Percentiles rank a stretch among this genome's conserved stretches.
Evolutionary conservation across 2,113 vertebrate genomes (phyloP).

Genomic region (Phycodurus eques): DNA sequence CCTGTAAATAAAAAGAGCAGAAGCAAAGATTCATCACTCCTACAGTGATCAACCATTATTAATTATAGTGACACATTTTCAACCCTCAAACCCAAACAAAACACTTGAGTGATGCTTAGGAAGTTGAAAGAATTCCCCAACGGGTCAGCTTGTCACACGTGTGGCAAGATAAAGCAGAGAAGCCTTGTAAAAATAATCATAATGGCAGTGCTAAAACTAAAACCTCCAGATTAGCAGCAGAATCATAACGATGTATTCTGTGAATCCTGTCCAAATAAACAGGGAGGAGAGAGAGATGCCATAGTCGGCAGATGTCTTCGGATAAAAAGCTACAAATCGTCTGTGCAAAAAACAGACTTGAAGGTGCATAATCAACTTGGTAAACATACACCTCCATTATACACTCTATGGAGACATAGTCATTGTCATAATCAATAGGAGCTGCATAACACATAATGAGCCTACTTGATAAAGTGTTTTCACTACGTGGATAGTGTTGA

Average conservation of each 20-base stretch:
- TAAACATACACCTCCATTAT: background rate
- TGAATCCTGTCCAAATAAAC: conserved; percentile 75
- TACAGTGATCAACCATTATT: conserved; percentile 29
- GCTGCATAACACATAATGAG: conserved; percentile 24
- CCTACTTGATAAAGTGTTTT: conserved; percentile 45
- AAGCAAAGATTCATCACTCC: conserved; percentile 38
- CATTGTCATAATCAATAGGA: background rate
- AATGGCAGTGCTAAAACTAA: conserved; percentile 33
- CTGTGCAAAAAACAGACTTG: conserved; percentile 4
- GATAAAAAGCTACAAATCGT: conserved; percentile 15
- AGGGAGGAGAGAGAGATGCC: conserved; percentile 34
- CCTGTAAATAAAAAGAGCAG: conserved; percentile 65
- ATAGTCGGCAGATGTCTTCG: conserved; percentile 26
- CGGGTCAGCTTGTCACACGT: conserved; percentile 34
- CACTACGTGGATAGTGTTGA: conserved; percentile 45
- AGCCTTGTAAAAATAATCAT: conserved; percentile 65
- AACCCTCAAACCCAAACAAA: conserved; percentile 41
- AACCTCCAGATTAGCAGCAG: conserved; percentile 48
- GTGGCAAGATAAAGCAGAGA: conserved; percentile 52
- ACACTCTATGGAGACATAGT: background rate
- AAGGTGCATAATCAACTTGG: background rate
- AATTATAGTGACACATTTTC: conserved; percentile 25
- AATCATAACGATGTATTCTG: conserved; percentile 63
- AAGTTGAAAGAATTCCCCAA: conserved; percentile 35
- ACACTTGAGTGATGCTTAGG: conserved; percentile 18